A percentile compares a stretch with the other conserved stretches of the same genome.
Conservation (phyloP, 2,113 vertebrate species). For the Strix uralensis region DNA sequence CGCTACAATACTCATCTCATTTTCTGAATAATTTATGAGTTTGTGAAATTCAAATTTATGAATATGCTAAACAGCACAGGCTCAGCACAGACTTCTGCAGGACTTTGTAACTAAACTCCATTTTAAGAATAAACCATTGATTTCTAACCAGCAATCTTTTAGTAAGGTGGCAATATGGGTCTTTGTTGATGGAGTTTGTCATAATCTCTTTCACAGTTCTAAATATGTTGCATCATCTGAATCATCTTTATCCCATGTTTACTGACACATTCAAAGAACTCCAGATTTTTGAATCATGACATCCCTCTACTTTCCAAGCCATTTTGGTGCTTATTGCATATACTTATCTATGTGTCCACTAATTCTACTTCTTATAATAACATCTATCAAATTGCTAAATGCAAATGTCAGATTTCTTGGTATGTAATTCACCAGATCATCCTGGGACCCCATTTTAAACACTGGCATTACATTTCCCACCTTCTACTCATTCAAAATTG, state of each 20-base stretch:
- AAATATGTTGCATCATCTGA: background rate
- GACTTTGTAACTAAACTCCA: background rate
- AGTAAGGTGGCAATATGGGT: background rate
- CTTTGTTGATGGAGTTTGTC: background rate
- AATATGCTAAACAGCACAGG: background rate
- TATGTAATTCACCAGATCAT: background rate
- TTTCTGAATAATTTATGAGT: conserved; percentile 7
- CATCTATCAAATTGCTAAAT: background rate
- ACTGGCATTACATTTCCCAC: background rate
- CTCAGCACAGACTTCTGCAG: background rate
- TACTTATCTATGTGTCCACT: background rate
- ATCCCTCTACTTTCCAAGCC: background rate
- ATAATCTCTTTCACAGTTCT: background rate
- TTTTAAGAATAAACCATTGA: background rate
- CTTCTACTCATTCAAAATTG: background rate
- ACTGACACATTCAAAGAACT: background rate
- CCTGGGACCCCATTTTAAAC: background rate
- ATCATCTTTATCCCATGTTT: background rate
- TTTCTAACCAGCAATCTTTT: background rate
- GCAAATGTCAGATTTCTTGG: background rate
- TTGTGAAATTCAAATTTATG: background rate
- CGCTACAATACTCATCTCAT: background rate
- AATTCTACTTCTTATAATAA: background rate
- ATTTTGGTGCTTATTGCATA: background rate
- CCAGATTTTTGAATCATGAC: background rate